Evolutionary conservation across 2,797 vertebrate genomes (phyloP).

Genomic region (Falco novaeseelandiae): DNA sequence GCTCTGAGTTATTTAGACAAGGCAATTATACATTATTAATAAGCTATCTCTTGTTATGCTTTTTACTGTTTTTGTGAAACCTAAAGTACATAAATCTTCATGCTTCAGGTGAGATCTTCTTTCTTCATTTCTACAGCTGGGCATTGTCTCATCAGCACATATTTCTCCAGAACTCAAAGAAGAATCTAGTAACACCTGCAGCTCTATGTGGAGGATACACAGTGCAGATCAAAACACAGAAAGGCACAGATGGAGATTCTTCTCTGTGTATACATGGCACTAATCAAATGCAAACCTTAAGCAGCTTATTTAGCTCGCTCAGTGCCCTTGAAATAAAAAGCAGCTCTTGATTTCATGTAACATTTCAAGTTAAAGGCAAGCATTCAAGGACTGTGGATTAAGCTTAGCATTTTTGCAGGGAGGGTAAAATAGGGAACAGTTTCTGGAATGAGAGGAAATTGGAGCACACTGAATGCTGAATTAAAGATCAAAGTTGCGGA

Average conservation of each 20-base stretch:
- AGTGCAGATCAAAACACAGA: neutral
- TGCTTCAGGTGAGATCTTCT: neutral
- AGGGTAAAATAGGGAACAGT: neutral
- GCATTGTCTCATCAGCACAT: neutral
- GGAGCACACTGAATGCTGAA: neutral
- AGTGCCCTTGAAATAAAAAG: neutral
- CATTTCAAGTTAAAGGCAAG: neutral
- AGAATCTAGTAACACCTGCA: neutral
- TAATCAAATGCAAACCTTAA: neutral
- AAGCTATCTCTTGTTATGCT: neutral
- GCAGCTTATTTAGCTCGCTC: neutral
- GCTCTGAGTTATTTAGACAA: neutral
- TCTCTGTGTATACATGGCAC: neutral
- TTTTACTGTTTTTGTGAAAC: neutral
- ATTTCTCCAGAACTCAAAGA: neutral
- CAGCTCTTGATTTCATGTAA: neutral
- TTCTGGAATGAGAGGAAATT: neutral
- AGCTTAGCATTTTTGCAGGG: neutral
- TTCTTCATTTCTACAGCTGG: neutral
- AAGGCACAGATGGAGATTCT: neutral
- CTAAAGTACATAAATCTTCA: neutral
- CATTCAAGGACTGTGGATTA: neutral
- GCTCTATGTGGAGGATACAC: neutral
- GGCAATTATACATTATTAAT: neutral
- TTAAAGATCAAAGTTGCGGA: neutral